These are phyloP conservation scores for Galeruca laticollis DNA, from an alignment of 2,888 invertebrate species.

Conservation along the genomic window DNA sequence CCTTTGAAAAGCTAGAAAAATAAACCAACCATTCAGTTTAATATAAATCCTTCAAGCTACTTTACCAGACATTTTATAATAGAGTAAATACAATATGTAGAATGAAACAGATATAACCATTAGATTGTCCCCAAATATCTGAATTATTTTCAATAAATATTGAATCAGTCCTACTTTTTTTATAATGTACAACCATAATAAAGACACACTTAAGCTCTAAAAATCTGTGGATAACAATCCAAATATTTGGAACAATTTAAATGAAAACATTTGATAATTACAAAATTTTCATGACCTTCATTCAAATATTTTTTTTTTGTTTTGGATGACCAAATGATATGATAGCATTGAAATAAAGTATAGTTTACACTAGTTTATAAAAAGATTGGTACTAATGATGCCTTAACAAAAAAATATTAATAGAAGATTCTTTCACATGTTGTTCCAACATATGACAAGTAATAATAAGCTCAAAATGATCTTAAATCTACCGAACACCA, in stretches of 20 bases:
- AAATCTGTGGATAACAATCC: neutral
- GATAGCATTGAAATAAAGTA: constrained; percentile 4
- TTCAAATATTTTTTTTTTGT: neutral
- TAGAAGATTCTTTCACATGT: constrained; percentile 17
- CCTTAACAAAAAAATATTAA: constrained; percentile 26
- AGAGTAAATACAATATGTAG: neutral
- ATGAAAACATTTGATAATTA: constrained; percentile 27
- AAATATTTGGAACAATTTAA: constrained; percentile 2
- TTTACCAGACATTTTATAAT: neutral
- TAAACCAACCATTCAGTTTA: no score
- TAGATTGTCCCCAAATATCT: neutral
- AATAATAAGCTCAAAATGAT: constrained; percentile 61
- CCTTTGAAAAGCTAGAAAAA: no score
- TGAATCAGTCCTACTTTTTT: neutral
- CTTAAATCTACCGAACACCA: constrained; percentile 66
- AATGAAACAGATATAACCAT: no score
- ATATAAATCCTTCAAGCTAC: neutral
- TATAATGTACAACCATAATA: neutral
- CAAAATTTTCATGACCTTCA: neutral
- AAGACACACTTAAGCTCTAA: constrained; percentile 13
- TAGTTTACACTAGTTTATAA: constrained; percentile 5
- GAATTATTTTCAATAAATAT: neutral
- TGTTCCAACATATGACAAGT: constrained; percentile 41
- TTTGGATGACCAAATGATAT: constrained; percentile 27
- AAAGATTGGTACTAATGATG: constrained; percentile 23